Evolutionary conservation across 2,888 invertebrate species (phyloP).

Genomic region (Argyra leucocephala): DNA sequence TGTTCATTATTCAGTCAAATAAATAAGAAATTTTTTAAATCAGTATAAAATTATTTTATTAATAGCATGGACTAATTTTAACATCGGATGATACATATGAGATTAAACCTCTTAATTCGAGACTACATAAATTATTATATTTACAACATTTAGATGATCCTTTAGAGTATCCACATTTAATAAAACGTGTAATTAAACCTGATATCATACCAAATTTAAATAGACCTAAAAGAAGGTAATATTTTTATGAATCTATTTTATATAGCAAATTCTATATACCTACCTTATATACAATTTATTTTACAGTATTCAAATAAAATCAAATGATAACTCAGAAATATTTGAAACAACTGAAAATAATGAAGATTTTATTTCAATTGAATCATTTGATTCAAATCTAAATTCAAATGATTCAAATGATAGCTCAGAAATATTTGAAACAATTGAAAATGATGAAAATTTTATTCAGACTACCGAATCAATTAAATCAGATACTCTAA

Average conservation of each 20-base stretch:
- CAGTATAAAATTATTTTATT: too few relatives aligned
- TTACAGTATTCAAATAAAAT: neutral
- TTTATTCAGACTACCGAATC: neutral
- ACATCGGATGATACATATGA: slow-evolving; percentile 59
- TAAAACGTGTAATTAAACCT: slow-evolving; percentile 15
- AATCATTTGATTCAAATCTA: neutral
- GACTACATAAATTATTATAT: slow-evolving; percentile 39
- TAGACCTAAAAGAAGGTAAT: slow-evolving; percentile 22
- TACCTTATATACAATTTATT: too few relatives aligned
- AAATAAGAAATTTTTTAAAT: too few relatives aligned
- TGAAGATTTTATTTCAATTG: too few relatives aligned
- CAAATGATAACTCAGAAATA: neutral
- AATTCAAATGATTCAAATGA: too few relatives aligned
- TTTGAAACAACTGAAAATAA: slow-evolving; percentile 18
- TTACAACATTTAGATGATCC: neutral
- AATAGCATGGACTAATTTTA: slow-evolving; percentile 62
- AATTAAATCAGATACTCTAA: neutral
- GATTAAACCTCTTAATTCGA: slow-evolving; percentile 53
- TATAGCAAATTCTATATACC: too few relatives aligned
- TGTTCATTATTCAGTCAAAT: too few relatives aligned
- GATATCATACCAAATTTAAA: slow-evolving; percentile 18
- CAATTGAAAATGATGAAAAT: too few relatives aligned
- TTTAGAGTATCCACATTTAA: slow-evolving; percentile 14
- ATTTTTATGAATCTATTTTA: neutral
- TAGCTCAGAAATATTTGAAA: too few relatives aligned